A percentile compares a stretch with the other conserved stretches of the same genome.
Conservation (phyloP, 2,113 vertebrate genomes). For the Nansenia antarctica region DNA sequence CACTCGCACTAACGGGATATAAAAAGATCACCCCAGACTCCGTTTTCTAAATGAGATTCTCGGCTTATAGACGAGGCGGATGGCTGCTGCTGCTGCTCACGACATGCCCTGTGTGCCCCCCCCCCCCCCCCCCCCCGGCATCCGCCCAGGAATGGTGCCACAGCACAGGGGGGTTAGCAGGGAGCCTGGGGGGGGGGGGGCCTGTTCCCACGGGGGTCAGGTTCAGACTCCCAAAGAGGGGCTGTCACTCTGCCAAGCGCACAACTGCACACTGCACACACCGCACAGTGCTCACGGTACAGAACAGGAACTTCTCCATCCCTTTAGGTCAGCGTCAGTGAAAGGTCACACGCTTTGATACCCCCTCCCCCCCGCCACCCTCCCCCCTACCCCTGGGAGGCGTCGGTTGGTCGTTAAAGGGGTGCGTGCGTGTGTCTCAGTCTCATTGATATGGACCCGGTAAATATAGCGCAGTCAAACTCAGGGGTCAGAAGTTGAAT, state of each 20-base stretch:
- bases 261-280: not conserved
- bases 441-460: not conserved
- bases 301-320: no score
- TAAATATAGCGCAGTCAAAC: slow-evolving; percentile 4
- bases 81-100: slow-evolving; percentile 14
- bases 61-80: not conserved
- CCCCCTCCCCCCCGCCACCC: not conserved
- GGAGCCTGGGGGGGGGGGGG: slow-evolving; percentile 12
- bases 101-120: slow-evolving; percentile 26
- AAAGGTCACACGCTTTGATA: slow-evolving; percentile 13
- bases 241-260: not conserved
- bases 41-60: slow-evolving; percentile 3
- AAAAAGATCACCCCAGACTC: slow-evolving; percentile 21
- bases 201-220: slow-evolving; percentile 44
- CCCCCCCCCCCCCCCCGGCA: no score
- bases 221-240: slow-evolving; percentile 21
- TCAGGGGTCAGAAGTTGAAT: not conserved
- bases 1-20: slow-evolving; percentile 2
- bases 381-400: not conserved
- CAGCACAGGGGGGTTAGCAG: no score
- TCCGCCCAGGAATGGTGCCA: slow-evolving; percentile 11
- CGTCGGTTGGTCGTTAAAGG: not conserved
- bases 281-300: no score
- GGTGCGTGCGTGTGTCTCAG: not conserved
- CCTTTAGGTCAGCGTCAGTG: slow-evolving; percentile 12